Base-by-base conservation (phyloP, 2,113 vertebrate genomes). In the Lepus europaeus region DNA sequence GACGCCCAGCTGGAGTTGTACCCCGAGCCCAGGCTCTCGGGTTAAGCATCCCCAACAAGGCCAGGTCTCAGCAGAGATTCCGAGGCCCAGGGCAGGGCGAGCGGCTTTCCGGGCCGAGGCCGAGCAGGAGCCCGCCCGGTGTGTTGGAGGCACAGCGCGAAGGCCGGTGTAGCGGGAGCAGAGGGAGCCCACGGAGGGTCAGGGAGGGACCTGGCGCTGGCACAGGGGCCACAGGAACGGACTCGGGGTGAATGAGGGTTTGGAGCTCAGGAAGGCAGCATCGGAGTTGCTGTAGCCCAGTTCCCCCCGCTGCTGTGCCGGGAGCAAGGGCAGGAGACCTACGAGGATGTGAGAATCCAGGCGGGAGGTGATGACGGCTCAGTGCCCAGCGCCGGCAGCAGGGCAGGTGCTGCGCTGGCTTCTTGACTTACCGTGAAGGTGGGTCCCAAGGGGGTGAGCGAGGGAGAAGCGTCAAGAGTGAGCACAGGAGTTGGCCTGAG, bases 271-370 rank as follows among this genome's bases (percentile, higher is more conserved):
- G 61, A 86, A 33, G 36, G 17, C 79, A 73, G 84, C 33, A 31
- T 79, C 83, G 51, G 89, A 31, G 87, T 14, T 70, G 4, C 70
- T 61, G 88, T 25, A 45, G 36, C 25, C 33, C 2, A 45, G 36
- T 36, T 77, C 33, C 56, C 89, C 83, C 79, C 59, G 22, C 53
- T 59, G 81, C 74, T 86, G 74, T 70, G 39, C 84, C 68, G 8
- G 51, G 27, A 93, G 70, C 84, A 63, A 87, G 23, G 66, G 3
- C 66, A 39, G 45, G 31, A 87, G n/a, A 49, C 29, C 10, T 69
- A 39, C 45, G 53, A 39, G 86, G 59, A 36, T 8, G 9, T 2
- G 17, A 20, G 4, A 19, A 53, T 25, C 70, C 70, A 51, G 80
- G 49, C 3, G 1, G 9, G 45, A 63, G 81, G 9, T 51, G n/a